Percentiles rank a stretch among this genome's conserved stretches.
phyloP scores from a whole-genome alignment of 2,113 vertebrate genomes.

The Terrapene triunguis region DNA sequence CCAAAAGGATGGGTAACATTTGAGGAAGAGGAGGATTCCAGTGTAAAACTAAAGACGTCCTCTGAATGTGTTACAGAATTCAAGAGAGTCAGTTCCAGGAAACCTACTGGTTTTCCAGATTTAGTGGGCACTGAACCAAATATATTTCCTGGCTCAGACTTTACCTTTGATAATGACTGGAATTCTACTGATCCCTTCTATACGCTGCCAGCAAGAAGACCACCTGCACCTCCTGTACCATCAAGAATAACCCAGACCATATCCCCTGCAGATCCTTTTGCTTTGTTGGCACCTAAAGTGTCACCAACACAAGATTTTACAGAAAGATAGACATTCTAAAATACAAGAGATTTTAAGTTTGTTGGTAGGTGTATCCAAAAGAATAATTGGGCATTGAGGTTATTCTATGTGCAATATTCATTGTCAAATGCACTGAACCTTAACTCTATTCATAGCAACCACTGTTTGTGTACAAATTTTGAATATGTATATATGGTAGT shows the following conservation, averaged over 20 bases:
- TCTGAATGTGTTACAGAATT: conserved; percentile 52
- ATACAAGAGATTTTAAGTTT: conserved; percentile 28
- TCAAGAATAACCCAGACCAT: conserved; percentile 73
- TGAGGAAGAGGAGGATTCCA: conserved; percentile 78
- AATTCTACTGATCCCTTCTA: conserved; percentile 76
- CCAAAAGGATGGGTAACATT: conserved; percentile 92
- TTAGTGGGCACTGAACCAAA: conserved; percentile 36
- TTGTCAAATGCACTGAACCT: conserved; percentile 76
- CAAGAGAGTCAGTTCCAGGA: conserved; percentile 8
- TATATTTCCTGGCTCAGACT: conserved; percentile 35
- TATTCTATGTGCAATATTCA: conserved; percentile 81
- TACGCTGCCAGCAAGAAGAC: conserved; percentile 76
- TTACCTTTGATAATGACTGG: conserved; percentile 82
- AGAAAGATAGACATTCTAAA: conserved; percentile 81
- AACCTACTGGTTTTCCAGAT: conserved; percentile 24
- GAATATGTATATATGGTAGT: conserved; percentile 78
- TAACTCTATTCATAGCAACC: conserved; percentile 65
- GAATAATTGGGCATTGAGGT: conserved; percentile 77
- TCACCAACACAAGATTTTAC: conserved; percentile 81
- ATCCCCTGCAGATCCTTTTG: conserved; percentile 66
- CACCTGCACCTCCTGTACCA: conserved; percentile 83
- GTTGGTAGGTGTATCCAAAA: conserved; percentile 60
- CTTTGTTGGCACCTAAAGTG: conserved; percentile 65
- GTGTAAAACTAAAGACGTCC: conserved; percentile 47
- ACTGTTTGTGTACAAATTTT: conserved; percentile 76